phyloP scores from a whole-genome alignment of 2,888 invertebrate species.

The Nesidiocoris tenuis region DNA sequence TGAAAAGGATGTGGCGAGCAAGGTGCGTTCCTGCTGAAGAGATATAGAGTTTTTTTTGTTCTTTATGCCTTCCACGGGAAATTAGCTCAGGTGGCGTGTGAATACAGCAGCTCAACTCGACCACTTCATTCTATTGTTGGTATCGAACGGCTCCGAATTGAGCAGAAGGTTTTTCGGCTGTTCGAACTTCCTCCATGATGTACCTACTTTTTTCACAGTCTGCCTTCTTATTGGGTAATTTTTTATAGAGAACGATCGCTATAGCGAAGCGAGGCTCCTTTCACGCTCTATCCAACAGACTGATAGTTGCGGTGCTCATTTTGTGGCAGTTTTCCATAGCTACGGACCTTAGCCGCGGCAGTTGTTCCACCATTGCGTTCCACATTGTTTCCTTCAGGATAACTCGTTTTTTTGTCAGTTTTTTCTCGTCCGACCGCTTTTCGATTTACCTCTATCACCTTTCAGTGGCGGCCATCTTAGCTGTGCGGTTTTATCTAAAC shows the following conservation, averaged over 20 bases:
- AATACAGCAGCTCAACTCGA: slow-evolving; percentile 5
- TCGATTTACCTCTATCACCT: slow-evolving; percentile 2
- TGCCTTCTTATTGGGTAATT: slow-evolving; percentile 16
- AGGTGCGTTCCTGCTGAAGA: neutral
- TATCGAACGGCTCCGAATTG: neutral
- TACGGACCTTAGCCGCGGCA: slow-evolving; percentile 9
- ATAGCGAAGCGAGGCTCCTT: slow-evolving; percentile 27
- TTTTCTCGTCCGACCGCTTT: neutral
- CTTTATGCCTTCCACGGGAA: slow-evolving; percentile 24
- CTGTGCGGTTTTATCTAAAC: slow-evolving; percentile 6
- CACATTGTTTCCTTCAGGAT: neutral
- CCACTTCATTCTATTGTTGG: neutral
- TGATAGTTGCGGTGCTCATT: slow-evolving; percentile 31
- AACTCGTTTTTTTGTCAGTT: neutral
- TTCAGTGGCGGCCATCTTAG: slow-evolving; percentile 13
- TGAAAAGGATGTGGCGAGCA: neutral
- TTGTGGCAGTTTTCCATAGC: slow-evolving; percentile 25
- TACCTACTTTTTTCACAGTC: slow-evolving; percentile 11
- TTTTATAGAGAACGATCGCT: slow-evolving; percentile 13
- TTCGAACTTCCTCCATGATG: slow-evolving; percentile 32
- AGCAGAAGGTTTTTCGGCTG: slow-evolving; percentile 9
- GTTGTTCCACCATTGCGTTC: slow-evolving; percentile 19
- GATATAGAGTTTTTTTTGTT: slow-evolving; percentile 12
- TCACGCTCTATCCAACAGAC: slow-evolving; percentile 32
- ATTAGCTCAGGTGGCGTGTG: slow-evolving; percentile 38